A percentile compares a stretch with the other conserved stretches of the same genome.
Evolutionary conservation across 2,888 invertebrate genomes (phyloP).

Genomic region (Yponomeuta evonymella): DNA sequence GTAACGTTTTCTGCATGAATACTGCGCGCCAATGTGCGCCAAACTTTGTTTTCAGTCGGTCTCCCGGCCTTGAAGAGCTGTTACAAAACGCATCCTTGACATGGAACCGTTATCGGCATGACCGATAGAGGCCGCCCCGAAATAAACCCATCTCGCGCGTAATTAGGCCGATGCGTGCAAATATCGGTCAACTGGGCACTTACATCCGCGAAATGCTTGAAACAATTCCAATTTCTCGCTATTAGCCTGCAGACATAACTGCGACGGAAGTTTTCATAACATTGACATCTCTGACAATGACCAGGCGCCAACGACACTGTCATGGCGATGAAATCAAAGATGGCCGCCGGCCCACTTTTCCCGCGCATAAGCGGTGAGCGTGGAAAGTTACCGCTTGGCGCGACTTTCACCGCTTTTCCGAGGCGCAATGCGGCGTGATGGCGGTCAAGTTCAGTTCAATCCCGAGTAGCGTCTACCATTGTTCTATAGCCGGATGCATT

Average conservation of each 20-base stretch:
- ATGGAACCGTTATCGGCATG: slow-evolving; percentile 67
- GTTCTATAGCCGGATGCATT: neutral
- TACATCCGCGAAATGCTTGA: slow-evolving; percentile 42
- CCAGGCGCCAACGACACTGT: slow-evolving; percentile 38
- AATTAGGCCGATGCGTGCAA: slow-evolving; percentile 55
- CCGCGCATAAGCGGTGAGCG: slow-evolving; percentile 61
- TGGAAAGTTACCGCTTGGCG: slow-evolving; percentile 72
- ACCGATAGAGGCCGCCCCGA: slow-evolving; percentile 63
- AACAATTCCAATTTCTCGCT: slow-evolving; percentile 38
- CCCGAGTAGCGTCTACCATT: neutral
- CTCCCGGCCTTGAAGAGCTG: neutral
- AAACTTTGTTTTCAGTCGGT: neutral
- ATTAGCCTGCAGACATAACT: slow-evolving; percentile 43
- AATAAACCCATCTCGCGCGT: slow-evolving; percentile 52
- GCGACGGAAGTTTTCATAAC: slow-evolving; percentile 53
- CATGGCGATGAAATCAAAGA: slow-evolving; percentile 47
- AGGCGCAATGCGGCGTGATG: slow-evolving; percentile 57
- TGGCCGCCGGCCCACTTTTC: slow-evolving; percentile 71
- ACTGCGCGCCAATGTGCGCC: neutral
- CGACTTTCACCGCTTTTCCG: slow-evolving; percentile 75
- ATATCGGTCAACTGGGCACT: slow-evolving; percentile 66
- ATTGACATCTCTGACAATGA: slow-evolving; percentile 53
- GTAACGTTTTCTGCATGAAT: neutral
- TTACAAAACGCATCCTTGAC: slow-evolving; percentile 70
- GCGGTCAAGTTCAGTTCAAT: slow-evolving; percentile 52